Base-by-base conservation (phyloP, 2,113 vertebrate genomes). In the Paratilapia polleni region DNA sequence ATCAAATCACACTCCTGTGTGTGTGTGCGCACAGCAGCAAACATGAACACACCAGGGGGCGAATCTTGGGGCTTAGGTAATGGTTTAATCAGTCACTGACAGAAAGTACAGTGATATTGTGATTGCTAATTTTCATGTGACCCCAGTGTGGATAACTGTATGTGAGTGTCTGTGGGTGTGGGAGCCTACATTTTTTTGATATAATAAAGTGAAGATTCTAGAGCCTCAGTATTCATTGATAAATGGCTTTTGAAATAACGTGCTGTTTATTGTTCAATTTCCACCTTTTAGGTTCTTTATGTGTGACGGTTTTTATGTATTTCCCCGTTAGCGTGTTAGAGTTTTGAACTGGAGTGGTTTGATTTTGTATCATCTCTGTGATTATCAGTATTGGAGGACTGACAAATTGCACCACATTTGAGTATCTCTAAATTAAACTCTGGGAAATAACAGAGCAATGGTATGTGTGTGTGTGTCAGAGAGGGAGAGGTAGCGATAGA, bases 81-180 rank as follows among this genome's bases (percentile, higher is more conserved):
- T 94, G 91, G 91, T 91, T 94, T 90, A 94, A 94, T 94, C 93
- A 92, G 93, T 94, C 92, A 87, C 88, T 91, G 91, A 92, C 90
- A 93, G 84, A 89, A 93, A 92, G 90, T 89, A 88, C 81, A 85
- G 84, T 89, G 86, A 89, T 92, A 87, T 82, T 60, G 84, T 90
- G 88, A 92, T 94, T 92, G 75, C 83, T 93, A 85, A 90, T 89
- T 91, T 91, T 82, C 80, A 70, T 64, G 36, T 90, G 60, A 77
- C 78, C 66, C 52, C 41, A 22, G 49, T 77, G 57, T 77, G 47
- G 31, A 75, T 52, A 73, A 61, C 41, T 36, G 57, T 88, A 24
- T 1, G 6, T 52, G 4, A 13, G 70, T 74, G 66, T 61, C 26
- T 41, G 49, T 64, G 61, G 70, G 60, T 38, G 64, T 60, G 41